These are phyloP conservation scores for Penaeus japonicus DNA, from an alignment of 1,140 invertebrate genomes.

Conservation along the genomic window DNA sequence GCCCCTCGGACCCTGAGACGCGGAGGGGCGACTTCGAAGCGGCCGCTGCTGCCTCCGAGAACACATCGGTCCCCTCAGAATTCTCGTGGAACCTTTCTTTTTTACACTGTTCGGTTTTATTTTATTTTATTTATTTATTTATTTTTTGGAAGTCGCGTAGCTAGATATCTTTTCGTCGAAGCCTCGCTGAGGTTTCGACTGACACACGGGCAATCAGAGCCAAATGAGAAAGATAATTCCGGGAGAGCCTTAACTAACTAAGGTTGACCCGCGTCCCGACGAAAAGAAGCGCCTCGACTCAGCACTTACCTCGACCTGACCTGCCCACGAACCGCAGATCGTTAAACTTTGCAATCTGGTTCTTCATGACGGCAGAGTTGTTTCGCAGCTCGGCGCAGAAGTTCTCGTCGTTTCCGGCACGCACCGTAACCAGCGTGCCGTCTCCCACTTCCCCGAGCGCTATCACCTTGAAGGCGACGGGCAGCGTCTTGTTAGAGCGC, in stretches of 20 bases:
- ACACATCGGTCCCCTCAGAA: no score
- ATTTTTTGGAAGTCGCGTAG: no score
- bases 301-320: slow-evolving; percentile 42
- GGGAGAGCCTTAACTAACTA: no score
- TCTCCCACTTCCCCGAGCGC: slow-evolving; percentile 46
- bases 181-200: no score
- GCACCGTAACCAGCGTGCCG: slow-evolving; percentile 42
- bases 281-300: neutral
- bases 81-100: slow-evolving; percentile 64
- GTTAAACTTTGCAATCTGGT: slow-evolving; percentile 51
- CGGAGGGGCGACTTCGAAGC: no score
- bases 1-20: no score
- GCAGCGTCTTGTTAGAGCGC: slow-evolving; percentile 92
- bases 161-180: no score
- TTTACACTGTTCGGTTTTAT: no score
- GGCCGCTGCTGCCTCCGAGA: no score
- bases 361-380: slow-evolving; percentile 53
- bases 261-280: neutral
- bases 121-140: no score
- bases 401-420: slow-evolving; percentile 50
- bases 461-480: slow-evolving; percentile 51
- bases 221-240: no score
- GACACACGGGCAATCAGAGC: no score
- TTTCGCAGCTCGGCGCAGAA: slow-evolving; percentile 50
- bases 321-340: slow-evolving; percentile 47